Conservation (phyloP, 2,113 vertebrate genomes). For the Thunnus maccoyii region DNA sequence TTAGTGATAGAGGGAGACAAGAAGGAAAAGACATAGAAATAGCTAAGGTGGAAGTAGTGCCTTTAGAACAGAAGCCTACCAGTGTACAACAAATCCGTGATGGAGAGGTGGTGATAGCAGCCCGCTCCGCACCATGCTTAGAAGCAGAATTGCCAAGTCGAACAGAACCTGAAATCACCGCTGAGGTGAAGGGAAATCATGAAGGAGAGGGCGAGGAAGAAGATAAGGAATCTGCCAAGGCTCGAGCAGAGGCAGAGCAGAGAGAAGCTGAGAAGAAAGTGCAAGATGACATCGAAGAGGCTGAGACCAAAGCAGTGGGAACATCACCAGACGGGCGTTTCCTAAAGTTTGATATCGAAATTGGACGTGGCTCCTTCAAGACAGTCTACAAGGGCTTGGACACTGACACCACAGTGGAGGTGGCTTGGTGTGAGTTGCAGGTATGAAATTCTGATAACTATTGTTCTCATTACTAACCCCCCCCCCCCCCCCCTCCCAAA, state of each 20-base stretch:
- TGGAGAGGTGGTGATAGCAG: conserved; percentile 54
- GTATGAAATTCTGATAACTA: conserved; percentile 78
- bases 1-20: conserved; percentile 21
- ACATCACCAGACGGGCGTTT: conserved; percentile 96
- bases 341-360: conserved; percentile 98
- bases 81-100: conserved; percentile 64
- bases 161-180: conserved; percentile 67
- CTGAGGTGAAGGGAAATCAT: conserved; percentile 58
- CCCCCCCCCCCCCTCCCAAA: fast-evolving
- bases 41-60: conserved; percentile 59
- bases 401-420: conserved; percentile 98
- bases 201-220: conserved; percentile 77
- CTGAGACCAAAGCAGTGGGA: conserved; percentile 97
- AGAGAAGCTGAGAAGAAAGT: conserved; percentile 86
- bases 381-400: conserved; percentile 98
- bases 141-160: conserved; percentile 63
- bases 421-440: conserved; percentile 99
- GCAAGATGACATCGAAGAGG: conserved; percentile 93
- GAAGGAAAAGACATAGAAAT: conserved; percentile 52
- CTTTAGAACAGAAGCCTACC: conserved; percentile 60
- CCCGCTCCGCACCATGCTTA: conserved; percentile 49
- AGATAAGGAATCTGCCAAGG: conserved; percentile 81
- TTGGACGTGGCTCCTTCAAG: conserved; percentile 98
- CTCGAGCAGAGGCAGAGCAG: conserved; percentile 84
- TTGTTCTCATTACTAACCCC: background rate